These are phyloP conservation scores for Tylochromis polylepis DNA, from an alignment of 2,113 vertebrate species.

Conservation along the genomic window DNA sequence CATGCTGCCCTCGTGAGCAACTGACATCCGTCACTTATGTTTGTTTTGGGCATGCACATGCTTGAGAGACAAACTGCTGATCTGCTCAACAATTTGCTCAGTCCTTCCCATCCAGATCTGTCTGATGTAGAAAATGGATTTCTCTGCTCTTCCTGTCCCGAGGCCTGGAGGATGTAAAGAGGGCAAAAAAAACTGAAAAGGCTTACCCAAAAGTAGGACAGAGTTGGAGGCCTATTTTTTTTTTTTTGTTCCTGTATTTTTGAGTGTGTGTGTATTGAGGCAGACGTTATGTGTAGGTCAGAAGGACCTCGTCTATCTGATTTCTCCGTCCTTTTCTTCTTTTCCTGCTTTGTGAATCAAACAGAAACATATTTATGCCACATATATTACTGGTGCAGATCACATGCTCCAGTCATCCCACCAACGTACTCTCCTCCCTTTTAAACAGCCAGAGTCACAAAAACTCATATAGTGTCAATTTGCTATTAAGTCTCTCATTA, in stretches of 20 bases:
- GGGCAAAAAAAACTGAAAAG: background rate
- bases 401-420: background rate
- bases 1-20: background rate
- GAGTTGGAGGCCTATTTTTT: background rate
- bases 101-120: background rate
- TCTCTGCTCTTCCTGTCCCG: background rate
- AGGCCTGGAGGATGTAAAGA: constrained; percentile 9
- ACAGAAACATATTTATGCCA: background rate
- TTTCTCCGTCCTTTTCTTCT: constrained; percentile 1
- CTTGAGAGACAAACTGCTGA: background rate
- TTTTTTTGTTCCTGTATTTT: background rate
- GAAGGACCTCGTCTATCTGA: constrained; percentile 44
- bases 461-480: background rate
- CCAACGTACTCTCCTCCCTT: background rate
- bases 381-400: background rate
- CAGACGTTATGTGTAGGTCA: constrained; percentile 38
- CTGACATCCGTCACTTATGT: background rate
- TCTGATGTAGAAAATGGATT: background rate
- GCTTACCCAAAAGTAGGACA: constrained; percentile 19
- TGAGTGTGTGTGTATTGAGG: background rate
- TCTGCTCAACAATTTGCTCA: background rate
- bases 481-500: background rate
- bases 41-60: background rate
- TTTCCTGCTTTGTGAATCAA: constrained; percentile 26
- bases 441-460: background rate